phyloP scores from a whole-genome alignment of 1,140 invertebrate genomes.

The Lutraria rhynchaena region DNA sequence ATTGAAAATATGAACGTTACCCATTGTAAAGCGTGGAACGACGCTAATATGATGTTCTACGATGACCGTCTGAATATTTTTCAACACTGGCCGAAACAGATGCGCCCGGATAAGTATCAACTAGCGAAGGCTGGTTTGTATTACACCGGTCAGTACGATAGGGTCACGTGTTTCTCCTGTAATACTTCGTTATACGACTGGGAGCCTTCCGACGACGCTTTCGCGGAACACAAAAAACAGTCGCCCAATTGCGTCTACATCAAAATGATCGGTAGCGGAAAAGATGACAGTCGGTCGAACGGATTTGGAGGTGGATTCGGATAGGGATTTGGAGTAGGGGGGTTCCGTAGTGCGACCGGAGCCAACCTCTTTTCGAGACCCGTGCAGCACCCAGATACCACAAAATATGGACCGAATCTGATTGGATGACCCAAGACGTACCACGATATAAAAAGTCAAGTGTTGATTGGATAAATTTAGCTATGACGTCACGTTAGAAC shows the following conservation, averaged over 20 bases:
- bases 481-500: too few species aligned
- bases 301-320: too few species aligned
- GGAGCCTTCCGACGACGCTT: background rate
- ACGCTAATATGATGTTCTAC: slow-evolving; percentile 2
- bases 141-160: slow-evolving; percentile 9
- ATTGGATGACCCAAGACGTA: too few species aligned
- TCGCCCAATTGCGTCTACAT: background rate
- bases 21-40: too few species aligned
- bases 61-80: slow-evolving; percentile 5
- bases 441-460: too few species aligned
- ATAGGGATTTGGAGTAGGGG: too few species aligned
- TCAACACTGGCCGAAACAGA: background rate
- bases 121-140: slow-evolving; percentile 6
- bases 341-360: too few species aligned
- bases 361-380: too few species aligned
- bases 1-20: too few species aligned
- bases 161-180: slow-evolving; percentile 9
- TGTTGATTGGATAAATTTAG: too few species aligned
- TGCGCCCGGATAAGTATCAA: slow-evolving; percentile 20
- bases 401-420: too few species aligned
- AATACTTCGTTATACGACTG: background rate
- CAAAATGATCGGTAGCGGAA: background rate
- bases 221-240: background rate
- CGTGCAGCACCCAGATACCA: too few species aligned
- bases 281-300: background rate